Conservation (phyloP, 2,113 vertebrate genomes). For the Leuciscus idus region DNA sequence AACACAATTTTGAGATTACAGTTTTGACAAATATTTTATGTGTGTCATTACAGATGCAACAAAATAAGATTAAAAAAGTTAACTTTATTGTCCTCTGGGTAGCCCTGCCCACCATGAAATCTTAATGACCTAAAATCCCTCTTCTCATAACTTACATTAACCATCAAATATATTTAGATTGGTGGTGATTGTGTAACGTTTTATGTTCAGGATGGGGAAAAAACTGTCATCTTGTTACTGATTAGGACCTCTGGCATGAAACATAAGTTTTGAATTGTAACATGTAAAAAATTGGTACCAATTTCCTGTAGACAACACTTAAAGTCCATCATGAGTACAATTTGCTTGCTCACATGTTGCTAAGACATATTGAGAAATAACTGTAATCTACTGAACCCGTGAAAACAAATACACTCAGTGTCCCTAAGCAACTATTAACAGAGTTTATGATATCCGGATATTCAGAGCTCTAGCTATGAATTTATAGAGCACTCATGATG, state of each 20-base stretch:
- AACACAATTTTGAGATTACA: too few species aligned
- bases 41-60: neutral
- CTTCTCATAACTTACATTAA: neutral
- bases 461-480: slow-evolving; percentile 32
- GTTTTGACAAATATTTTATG: neutral
- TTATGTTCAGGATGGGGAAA: neutral
- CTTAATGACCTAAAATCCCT: neutral
- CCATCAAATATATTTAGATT: neutral
- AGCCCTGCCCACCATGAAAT: neutral
- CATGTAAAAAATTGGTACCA: neutral
- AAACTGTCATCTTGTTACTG: neutral
- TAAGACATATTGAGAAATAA: neutral
- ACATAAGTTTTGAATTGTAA: neutral
- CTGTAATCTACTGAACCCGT: slow-evolving; percentile 15
- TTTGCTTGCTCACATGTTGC: neutral
- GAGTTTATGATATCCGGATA: slow-evolving; percentile 33
- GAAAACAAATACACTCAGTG: slow-evolving; percentile 25
- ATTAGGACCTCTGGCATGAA: neutral
- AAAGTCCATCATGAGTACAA: slow-evolving; percentile 17
- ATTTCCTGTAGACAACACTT: slow-evolving; percentile 18
- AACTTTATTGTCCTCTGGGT: neutral
- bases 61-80: neutral
- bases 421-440: slow-evolving; percentile 16
- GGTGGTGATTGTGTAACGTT: neutral
- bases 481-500: slow-evolving; percentile 44